Evolutionary conservation across 2,797 vertebrate species (phyloP), one percentile per base, ranked within the genome.

Genomic region (Eleutherodactylus coqui): DNA sequence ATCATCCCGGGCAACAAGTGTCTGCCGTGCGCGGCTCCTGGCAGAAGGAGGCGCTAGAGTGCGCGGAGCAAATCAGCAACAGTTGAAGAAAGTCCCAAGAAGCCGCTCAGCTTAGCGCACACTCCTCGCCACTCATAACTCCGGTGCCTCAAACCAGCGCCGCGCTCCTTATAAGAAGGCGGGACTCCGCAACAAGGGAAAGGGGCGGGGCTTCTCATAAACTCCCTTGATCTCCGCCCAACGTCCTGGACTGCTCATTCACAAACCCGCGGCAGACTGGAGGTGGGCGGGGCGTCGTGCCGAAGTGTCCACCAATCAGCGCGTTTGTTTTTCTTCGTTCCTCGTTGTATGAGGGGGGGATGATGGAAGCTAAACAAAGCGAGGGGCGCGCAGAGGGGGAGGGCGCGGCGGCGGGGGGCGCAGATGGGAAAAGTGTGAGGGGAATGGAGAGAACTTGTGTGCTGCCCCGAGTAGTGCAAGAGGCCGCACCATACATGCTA

Each of bases 201-300:
- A 67, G 69, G 67, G 32, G 19, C 83, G 1, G 53, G 78, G 64
- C 21, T 16, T 88, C 87, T 24, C 16, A 82, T 29, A 58, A 4
- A 76, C 17, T 58, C 38, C 49, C 0, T 5, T n/a, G n/a, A 14
- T 82, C 67, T 79, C 90, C 92, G 88, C 91, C 92, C 88, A 64
- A 81, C 82, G 72, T 77, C 87, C 88, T 88, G 85, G 86, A 69
- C 70, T 94, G 93, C 93, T 94, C 96, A 96, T 97, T 97, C 96
- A 97, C 93, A 91, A 94, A 92, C 89, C 88, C 53, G 43, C 8
- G 60, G 79, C 41, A 13, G 60, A 43, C 38, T 45, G 4, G 17
- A 3, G 38, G 8, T 27, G 88, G 75, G 81, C 86, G 24, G 86
- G 87, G 91, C 96, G 95, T 90, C 90, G 94, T 86, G 89, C 91